Evolutionary conservation across 2,888 invertebrate species (phyloP), one percentile per base, ranked within the genome.

Genomic region (Gerris lacustris): DNA sequence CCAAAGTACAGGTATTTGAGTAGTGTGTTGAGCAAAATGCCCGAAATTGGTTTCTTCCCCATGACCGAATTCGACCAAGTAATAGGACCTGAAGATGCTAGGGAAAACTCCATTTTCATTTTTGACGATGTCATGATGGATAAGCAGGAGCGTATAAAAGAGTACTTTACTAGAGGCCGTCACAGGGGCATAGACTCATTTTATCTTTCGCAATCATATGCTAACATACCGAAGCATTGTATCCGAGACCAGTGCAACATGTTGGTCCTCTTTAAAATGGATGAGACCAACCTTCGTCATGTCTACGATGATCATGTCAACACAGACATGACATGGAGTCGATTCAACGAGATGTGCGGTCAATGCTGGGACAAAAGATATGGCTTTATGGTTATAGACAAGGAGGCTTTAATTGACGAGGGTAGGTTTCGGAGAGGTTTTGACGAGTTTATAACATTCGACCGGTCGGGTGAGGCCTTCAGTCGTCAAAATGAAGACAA

Each of bases 111-210:
- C 2, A 31, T 31, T 31, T 31, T 31, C 31, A 31, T 31, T 80
- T 80, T 81, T 73, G 79, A 80, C 74, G 79, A 80, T 76, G 76
- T 80, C 31, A 77, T 77, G 18, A 79, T 77, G 66, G 78, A 78
- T 9, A 77, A 78, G 45, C 75, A 77, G 55, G 72, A 76, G 62
- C 74, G 75, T 63, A 76, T 80, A 15, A 72, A 76, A 71, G 69
- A 72, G 6, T 79, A 76, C 73, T 80, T 78, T 72, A 75, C 77
- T 74, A 77, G 78, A 76, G 77, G 79, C 6, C 75, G 79, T 31
- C 79, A 80, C 74, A 77, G 75, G 6, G 45, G 74, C 44, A 76
- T 80, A 15, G 80, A 80, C 71, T 73, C 75, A 71, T 79, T 79
- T 71, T 80, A 79, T 74, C 74, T 80, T 45, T 74, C 76, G 69